Base-by-base conservation (phyloP, 1,140 invertebrate species). In the Metopolophium dirhodum region DNA sequence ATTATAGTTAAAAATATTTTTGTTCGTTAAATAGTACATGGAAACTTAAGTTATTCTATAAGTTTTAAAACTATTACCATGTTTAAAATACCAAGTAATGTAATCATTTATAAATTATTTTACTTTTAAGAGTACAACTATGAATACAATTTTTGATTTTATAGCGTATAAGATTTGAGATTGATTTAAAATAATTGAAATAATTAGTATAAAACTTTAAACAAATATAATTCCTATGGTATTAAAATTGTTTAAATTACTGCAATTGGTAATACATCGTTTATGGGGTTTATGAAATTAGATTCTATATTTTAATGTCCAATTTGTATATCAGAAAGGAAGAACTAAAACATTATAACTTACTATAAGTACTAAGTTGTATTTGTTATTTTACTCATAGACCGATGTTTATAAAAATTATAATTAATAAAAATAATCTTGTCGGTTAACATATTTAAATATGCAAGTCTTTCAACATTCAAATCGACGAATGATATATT, bases 311-410 rank as follows among this genome's bases (percentile, higher is more conserved):
- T 83, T 83, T 83, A 83, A 83, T 37, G 7, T 37, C 2, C 35
- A 83, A 83, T 83, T 83, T 83, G 20, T 83, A 68, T 35, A 51
- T 51, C 14, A 45, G 7, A 86, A 26, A 86, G 9, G 3, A 45
- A 41, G 41, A 37, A 57, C 4, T 26, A 61, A 57, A 90, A 61
- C 35, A 41, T 61, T 54, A 41, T 61, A 22, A 57, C 20, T 88
- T 7, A 90, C 88, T 90, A 90, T 54, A 90, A 90, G 88, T 90
- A 90, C 88, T 61, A 90, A 90, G 54, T 11, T 18, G 23, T 90
- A 61, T 90, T 57, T 37, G 22, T 41, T 54, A 57, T 90, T 90
- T 90, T 90, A 90, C 88, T 90, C 51, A 54, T 90, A 90, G 88
- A 90, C 47, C 23, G 23, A 30, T 57, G 23, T 90, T 57, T 57